Percentiles rank a stretch among this genome's conserved stretches.
These are phyloP conservation scores for Oreochromis mossambicus DNA, from an alignment of 2,797 vertebrate species.

Conservation along the genomic window DNA sequence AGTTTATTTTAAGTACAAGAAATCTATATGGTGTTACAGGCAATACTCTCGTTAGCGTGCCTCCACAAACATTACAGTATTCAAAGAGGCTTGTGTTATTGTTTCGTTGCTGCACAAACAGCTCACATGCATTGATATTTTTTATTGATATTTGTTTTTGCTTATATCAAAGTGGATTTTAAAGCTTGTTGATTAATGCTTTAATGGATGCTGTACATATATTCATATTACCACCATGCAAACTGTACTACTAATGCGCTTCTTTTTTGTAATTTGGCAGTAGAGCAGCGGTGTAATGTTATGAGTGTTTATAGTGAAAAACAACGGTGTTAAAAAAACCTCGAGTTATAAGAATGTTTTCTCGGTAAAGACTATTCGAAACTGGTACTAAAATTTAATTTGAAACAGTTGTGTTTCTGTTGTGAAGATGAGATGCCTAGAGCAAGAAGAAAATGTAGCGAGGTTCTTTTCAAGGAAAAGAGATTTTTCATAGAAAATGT, in stretches of 20 bases:
- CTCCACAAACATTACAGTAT: neutral
- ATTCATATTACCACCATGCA: slow-evolving; percentile 14
- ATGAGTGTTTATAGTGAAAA: slow-evolving; percentile 70
- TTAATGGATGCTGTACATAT: neutral
- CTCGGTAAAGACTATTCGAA: slow-evolving; percentile 66
- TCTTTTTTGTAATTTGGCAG: slow-evolving; percentile 45
- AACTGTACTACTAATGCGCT: slow-evolving; percentile 29
- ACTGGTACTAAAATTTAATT: slow-evolving; percentile 76
- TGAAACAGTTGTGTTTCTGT: slow-evolving; percentile 72
- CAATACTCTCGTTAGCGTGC: neutral
- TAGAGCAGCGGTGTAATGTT: slow-evolving; percentile 57
- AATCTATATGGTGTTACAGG: neutral
- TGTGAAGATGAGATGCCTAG: slow-evolving; percentile 54
- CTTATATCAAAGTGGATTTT: neutral
- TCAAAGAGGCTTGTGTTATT: neutral
- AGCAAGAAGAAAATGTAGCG: slow-evolving; percentile 41
- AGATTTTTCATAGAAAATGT: slow-evolving; percentile 37
- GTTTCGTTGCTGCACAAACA: neutral
- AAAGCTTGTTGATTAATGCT: neutral
- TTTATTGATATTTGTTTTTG: neutral
- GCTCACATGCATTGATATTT: neutral
- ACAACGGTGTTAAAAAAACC: slow-evolving; percentile 62
- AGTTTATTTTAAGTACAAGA: neutral
- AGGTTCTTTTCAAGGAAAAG: slow-evolving; percentile 29
- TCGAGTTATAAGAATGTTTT: slow-evolving; percentile 73